Conservation (phyloP, 2,888 invertebrate species). For the Adelphocoris suturalis region DNA sequence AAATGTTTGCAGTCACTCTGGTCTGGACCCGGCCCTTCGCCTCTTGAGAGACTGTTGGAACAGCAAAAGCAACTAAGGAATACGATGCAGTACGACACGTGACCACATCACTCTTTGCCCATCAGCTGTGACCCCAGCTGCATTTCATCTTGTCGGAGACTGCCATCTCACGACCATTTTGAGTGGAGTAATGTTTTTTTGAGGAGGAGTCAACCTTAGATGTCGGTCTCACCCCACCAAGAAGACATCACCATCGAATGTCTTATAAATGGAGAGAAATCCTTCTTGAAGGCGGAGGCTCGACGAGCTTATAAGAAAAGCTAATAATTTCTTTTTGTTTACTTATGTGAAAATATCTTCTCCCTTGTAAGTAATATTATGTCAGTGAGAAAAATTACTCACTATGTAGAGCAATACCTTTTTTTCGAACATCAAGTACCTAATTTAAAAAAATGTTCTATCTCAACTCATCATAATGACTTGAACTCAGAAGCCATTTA, state of each 20-base stretch:
- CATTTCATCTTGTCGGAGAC: not conserved
- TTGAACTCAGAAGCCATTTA: not conserved
- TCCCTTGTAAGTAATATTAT: not conserved
- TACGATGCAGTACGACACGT: conserved; percentile 73
- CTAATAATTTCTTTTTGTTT: not conserved
- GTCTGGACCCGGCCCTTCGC: conserved; percentile 88
- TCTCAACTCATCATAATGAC: not conserved
- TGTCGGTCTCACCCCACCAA: not conserved
- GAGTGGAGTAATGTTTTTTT: conserved; percentile 46
- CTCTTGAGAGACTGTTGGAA: conserved; percentile 88
- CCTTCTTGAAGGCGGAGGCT: conserved; percentile 11
- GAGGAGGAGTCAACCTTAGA: not conserved
- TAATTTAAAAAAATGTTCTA: not conserved
- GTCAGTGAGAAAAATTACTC: not conserved
- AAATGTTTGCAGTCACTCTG: conserved; percentile 86
- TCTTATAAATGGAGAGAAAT: not conserved
- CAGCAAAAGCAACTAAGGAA: conserved; percentile 85
- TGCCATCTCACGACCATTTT: conserved; percentile 26
- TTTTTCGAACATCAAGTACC: conserved; percentile 3
- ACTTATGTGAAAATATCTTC: not conserved
- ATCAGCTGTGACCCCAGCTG: conserved; percentile 18
- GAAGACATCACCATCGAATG: not conserved
- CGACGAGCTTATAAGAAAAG: conserved; percentile 23
- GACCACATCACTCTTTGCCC: conserved; percentile 51
- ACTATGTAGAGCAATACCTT: not conserved